Conservation (phyloP, 2,797 vertebrate genomes). For the Periparus ater region DNA sequence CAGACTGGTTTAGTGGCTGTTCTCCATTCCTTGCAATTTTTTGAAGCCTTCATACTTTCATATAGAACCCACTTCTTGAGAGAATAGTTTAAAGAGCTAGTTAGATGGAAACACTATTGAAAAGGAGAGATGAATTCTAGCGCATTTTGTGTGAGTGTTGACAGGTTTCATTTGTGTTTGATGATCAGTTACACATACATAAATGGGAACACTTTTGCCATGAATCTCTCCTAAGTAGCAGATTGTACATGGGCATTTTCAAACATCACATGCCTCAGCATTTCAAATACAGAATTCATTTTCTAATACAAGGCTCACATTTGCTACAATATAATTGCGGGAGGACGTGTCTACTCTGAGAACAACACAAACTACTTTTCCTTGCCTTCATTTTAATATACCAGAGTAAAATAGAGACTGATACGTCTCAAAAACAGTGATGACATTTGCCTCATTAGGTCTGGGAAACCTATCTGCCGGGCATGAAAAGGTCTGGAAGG, state of each 20-base stretch:
- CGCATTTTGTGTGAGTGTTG: not conserved
- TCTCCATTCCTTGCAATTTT: not conserved
- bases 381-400: not conserved
- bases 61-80: not conserved
- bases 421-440: rapidly evolving
- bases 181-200: not conserved
- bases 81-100: not conserved
- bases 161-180: not conserved
- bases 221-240: not conserved
- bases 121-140: not conserved
- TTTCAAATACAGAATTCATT: not conserved
- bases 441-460: not conserved
- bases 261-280: not conserved
- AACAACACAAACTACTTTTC: not conserved
- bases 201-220: not conserved
- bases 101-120: not conserved
- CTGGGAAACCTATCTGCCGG: not conserved
- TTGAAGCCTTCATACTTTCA: not conserved
- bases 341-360: not conserved
- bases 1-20: not conserved
- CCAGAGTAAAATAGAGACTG: not conserved
- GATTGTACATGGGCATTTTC: not conserved
- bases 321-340: not conserved
- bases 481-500: not conserved
- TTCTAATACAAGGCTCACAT: not conserved